These are phyloP conservation scores for Promerops cafer DNA, from an alignment of 2,113 vertebrate species.

Conservation along the genomic window DNA sequence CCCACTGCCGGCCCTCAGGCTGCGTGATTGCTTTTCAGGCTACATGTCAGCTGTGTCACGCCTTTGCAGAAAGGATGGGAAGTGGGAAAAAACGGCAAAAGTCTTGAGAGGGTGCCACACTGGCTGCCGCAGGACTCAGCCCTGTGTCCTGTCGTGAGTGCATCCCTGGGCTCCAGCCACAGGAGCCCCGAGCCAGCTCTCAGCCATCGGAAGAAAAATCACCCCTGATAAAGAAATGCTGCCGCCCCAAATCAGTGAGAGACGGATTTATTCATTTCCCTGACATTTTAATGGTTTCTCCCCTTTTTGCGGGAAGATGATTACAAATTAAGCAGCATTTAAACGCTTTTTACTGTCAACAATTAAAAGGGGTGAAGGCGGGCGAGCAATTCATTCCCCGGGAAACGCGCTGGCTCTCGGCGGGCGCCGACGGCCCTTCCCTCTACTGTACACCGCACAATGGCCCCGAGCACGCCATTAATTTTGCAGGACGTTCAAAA, in stretches of 20 bases:
- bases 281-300: constrained; percentile 76
- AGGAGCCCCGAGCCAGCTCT: not conserved
- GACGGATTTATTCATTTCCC: constrained; percentile 68
- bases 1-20: accelerated
- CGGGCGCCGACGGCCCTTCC: constrained; percentile 51
- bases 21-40: not conserved
- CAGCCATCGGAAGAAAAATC: constrained; percentile 51
- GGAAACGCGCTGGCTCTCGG: constrained; percentile 71
- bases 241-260: not conserved
- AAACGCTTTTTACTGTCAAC: constrained; percentile 80
- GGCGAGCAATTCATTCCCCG: constrained; percentile 77
- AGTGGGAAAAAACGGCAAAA: not conserved
- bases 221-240: constrained; percentile 44
- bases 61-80: not conserved
- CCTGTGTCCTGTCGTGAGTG: not conserved
- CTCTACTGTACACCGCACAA: constrained; percentile 66
- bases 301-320: constrained; percentile 69
- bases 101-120: not conserved
- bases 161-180: not conserved
- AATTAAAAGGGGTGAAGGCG: constrained; percentile 72
- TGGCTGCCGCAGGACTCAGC: accelerated
- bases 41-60: accelerated
- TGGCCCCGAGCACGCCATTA: constrained; percentile 49
- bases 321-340: constrained; percentile 83
- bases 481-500: constrained; percentile 67